Evolutionary conservation across 2,888 invertebrate genomes (phyloP).

Genomic region (Clostera curtula): DNA sequence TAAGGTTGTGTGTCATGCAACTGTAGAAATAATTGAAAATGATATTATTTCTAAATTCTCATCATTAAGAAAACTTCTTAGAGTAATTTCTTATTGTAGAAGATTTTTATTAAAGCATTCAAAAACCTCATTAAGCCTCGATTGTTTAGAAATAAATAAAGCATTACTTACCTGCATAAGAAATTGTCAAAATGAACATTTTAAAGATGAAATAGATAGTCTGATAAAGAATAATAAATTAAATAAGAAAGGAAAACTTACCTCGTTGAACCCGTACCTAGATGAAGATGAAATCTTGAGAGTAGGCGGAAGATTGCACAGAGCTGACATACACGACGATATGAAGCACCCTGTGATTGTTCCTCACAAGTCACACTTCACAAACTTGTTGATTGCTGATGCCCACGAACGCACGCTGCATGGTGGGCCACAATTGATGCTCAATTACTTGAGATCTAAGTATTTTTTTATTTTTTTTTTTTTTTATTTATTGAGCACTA

Average conservation of each 20-base stretch:
- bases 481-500: too few species aligned
- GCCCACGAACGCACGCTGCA: slow-evolving; percentile 16
- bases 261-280: slow-evolving; percentile 1
- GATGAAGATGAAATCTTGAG: slow-evolving; percentile 2
- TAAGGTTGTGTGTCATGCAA: neutral
- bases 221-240: neutral
- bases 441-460: slow-evolving; percentile 11
- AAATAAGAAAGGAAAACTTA: neutral
- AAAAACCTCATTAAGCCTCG: neutral
- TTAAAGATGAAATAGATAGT: neutral
- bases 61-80: neutral
- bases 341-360: slow-evolving; percentile 15
- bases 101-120: slow-evolving; percentile 1
- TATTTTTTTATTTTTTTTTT: too few species aligned
- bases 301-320: slow-evolving; percentile 10
- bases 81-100: slow-evolving; percentile 4
- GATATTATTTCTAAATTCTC: slow-evolving; percentile 1
- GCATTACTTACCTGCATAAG: neutral
- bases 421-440: slow-evolving; percentile 14
- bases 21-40: neutral
- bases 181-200: neutral
- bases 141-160: neutral
- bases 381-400: slow-evolving; percentile 11
- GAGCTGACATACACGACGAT: slow-evolving; percentile 3
- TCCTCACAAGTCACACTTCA: slow-evolving; percentile 5